Evolutionary conservation across 2,113 vertebrate species (phyloP).

Genomic region (Mesembrinibis cayennensis): DNA sequence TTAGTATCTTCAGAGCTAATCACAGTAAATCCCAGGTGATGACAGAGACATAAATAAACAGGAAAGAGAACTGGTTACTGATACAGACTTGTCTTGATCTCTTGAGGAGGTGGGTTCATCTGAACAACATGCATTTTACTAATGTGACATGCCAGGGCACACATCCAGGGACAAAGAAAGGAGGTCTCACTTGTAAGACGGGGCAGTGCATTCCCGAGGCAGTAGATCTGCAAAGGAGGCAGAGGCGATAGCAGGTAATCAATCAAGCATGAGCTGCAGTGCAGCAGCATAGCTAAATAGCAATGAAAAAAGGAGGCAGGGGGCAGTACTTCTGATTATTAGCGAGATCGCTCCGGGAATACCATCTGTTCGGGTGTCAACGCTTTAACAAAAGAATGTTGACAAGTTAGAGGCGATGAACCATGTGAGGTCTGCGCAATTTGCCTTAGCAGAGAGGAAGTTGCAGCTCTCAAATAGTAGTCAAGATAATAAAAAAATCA

Average conservation of each 20-base stretch:
- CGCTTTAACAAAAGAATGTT: background rate
- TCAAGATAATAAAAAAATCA: background rate
- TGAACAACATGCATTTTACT: background rate
- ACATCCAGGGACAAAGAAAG: slow-evolving; percentile 4
- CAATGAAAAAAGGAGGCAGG: slow-evolving; percentile 5
- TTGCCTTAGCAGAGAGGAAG: background rate
- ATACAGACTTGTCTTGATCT: background rate
- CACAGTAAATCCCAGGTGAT: background rate
- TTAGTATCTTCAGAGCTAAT: background rate
- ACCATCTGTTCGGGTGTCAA: slow-evolving; percentile 38
- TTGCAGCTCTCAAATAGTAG: background rate
- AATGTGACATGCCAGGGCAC: background rate
- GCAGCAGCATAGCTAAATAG: background rate
- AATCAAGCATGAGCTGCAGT: background rate
- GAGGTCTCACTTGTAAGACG: background rate
- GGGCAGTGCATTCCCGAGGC: background rate
- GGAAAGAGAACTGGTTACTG: background rate
- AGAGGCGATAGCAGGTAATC: slow-evolving; percentile 23
- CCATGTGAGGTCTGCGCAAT: background rate
- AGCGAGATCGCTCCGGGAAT: background rate
- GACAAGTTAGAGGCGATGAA: background rate
- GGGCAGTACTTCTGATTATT: slow-evolving; percentile 35
- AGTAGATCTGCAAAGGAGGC: background rate
- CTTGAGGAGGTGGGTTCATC: background rate
- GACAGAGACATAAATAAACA: background rate